Conservation (phyloP, 2,888 invertebrate genomes). For the Amaurobius ferox region DNA sequence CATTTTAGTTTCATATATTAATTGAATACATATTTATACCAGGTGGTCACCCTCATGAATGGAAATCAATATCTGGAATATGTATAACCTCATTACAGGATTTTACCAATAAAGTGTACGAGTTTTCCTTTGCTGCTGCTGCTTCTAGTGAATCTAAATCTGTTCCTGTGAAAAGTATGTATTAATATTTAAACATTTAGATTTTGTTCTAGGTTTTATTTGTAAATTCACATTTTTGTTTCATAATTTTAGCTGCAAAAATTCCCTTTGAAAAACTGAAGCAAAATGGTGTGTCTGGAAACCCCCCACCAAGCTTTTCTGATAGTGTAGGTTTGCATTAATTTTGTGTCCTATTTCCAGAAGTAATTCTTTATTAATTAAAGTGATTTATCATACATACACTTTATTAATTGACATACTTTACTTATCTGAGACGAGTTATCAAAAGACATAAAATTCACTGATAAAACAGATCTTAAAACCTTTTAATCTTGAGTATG, state of each 20-base stretch:
- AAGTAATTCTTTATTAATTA: too few relatives aligned
- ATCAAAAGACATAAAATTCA: too few relatives aligned
- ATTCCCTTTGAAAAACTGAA: neutral
- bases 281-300: neutral
- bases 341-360: neutral
- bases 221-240: neutral
- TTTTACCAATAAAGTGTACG: conserved; percentile 30
- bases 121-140: conserved; percentile 36
- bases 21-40: too few relatives aligned
- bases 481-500: too few relatives aligned
- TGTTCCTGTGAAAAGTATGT: conserved; percentile 19
- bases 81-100: conserved; percentile 39
- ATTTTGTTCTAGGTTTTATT: neutral
- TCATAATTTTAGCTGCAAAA: neutral
- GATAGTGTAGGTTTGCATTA: conserved; percentile 8
- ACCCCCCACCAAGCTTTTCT: neutral
- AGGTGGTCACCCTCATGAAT: conserved; percentile 64
- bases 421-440: too few relatives aligned
- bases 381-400: too few relatives aligned
- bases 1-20: too few relatives aligned
- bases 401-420: too few relatives aligned
- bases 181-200: neutral
- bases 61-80: conserved; percentile 44
- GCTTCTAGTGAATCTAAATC: conserved; percentile 22
- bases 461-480: too few relatives aligned